Evolutionary conservation across 35 echinoderm and acorn worm genomes (phyloP).

Genomic region (Hemicentrotus pulcherrimus): DNA sequence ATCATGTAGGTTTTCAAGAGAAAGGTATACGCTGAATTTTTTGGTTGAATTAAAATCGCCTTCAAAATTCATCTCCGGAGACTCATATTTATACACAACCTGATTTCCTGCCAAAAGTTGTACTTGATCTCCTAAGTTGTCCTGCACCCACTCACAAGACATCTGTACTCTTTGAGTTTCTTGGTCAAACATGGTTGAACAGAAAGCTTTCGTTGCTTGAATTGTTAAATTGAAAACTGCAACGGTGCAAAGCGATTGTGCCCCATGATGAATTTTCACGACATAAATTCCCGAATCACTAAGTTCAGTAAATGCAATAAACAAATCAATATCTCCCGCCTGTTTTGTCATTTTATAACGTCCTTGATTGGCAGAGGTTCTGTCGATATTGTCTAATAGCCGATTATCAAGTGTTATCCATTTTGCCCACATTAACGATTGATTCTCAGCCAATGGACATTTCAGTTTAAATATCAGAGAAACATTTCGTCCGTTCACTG

Average conservation of each 20-base stretch:
- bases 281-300: not conserved
- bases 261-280: not conserved
- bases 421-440: not conserved
- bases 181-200: not conserved
- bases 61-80: not conserved
- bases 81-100: not conserved
- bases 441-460: not conserved
- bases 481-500: not conserved
- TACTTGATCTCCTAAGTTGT: not conserved
- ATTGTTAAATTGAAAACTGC: not conserved
- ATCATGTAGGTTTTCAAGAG: not conserved
- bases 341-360: not conserved
- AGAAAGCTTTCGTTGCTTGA: not conserved
- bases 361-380: not conserved
- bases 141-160: not conserved
- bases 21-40: not conserved
- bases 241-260: not conserved
- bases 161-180: not conserved
- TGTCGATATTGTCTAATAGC: not conserved
- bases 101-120: not conserved
- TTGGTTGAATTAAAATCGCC: not conserved
- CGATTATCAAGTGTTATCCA: not conserved
- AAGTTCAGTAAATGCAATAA: not conserved
- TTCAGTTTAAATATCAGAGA: not conserved
- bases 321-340: not conserved